These are phyloP conservation scores for Phataginus tetradactyla DNA, from an alignment of 2,797 vertebrate genomes.

Conservation along the genomic window DNA sequence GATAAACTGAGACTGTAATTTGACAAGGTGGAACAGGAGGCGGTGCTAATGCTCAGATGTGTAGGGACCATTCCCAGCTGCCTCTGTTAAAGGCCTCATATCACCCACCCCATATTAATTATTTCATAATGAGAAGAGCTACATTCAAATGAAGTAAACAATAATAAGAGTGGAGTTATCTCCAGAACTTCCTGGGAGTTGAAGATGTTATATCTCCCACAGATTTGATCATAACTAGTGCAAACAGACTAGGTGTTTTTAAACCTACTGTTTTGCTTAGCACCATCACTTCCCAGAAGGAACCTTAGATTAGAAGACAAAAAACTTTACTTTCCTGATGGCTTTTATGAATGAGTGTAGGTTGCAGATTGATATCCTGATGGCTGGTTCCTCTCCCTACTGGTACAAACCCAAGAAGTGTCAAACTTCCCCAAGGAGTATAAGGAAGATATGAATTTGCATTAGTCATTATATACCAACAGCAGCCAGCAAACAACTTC, in stretches of 20 bases:
- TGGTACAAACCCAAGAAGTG: neutral
- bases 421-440: neutral
- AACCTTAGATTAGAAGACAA: neutral
- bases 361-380: neutral
- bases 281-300: neutral
- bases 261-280: neutral
- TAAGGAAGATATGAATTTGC: neutral
- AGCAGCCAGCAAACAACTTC: neutral
- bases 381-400: neutral
- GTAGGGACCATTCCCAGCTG: neutral
- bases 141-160: neutral
- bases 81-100: neutral
- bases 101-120: neutral
- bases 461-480: neutral
- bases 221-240: neutral
- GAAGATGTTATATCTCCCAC: neutral
- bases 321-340: neutral
- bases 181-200: neutral
- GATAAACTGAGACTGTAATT: neutral
- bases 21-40: neutral
- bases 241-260: neutral
- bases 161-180: neutral
- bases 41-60: neutral
- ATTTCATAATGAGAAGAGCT: neutral
- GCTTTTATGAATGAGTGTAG: neutral